Evolutionary conservation across 1,140 invertebrate genomes (phyloP).

Genomic region (Platorchestia sp.): DNA sequence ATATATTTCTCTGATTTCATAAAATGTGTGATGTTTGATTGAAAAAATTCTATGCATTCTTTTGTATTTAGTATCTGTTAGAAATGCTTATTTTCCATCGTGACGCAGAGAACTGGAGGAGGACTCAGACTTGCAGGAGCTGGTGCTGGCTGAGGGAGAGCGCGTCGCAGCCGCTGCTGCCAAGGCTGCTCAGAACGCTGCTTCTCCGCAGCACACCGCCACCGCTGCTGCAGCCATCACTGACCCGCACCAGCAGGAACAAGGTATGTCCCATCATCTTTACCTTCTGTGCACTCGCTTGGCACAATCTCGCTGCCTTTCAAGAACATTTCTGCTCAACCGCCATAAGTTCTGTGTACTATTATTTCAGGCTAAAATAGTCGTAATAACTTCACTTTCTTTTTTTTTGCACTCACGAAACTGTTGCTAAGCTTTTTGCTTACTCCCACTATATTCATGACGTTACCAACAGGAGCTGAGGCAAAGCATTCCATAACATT

Average conservation of each 20-base stretch:
- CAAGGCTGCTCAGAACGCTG: conserved; percentile 7
- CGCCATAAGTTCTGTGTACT: no score
- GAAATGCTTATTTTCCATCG: not conserved
- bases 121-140: conserved; percentile 41
- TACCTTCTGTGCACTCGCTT: not conserved
- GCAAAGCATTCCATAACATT: no score
- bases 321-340: no score
- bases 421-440: no score
- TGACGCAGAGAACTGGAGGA: conserved; percentile 25
- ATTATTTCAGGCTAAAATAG: no score
- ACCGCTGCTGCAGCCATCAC: not conserved
- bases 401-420: no score
- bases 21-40: not conserved
- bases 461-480: no score
- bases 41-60: not conserved
- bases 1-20: not conserved
- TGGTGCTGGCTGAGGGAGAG: conserved; percentile 46
- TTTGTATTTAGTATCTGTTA: not conserved
- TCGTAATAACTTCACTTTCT: no score
- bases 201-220: not conserved
- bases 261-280: not conserved
- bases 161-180: conserved; percentile 16
- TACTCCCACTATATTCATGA: no score
- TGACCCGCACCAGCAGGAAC: not conserved
- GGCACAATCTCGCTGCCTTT: not conserved